These are phyloP conservation scores for Pecten maximus DNA, from an alignment of 2,888 invertebrate species.

Conservation along the genomic window DNA sequence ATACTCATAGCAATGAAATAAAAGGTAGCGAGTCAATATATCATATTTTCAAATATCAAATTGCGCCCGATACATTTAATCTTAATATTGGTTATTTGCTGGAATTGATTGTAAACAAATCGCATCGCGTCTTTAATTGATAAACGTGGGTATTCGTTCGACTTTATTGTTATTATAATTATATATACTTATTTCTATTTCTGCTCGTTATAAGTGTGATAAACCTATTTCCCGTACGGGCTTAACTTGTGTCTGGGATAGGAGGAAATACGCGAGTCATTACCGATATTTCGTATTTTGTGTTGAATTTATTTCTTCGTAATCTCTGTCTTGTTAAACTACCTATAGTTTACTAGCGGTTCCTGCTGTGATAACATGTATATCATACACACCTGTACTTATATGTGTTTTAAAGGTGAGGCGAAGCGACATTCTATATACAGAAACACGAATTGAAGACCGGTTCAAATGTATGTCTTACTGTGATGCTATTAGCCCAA, in stretches of 20 bases:
- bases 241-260: not conserved
- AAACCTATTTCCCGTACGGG: not conserved
- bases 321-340: not conserved
- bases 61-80: too few species aligned
- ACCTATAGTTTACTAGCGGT: not conserved
- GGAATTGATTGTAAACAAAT: too few species aligned
- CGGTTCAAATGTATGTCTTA: not conserved
- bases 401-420: not conserved
- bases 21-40: too few species aligned
- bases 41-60: too few species aligned
- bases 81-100: too few species aligned
- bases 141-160: too few species aligned
- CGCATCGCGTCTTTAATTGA: too few species aligned
- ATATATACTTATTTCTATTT: too few species aligned
- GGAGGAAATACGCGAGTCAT: not conserved
- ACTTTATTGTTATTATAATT: too few species aligned
- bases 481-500: not conserved
- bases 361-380: not conserved
- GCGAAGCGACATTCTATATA: not conserved
- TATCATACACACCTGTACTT: not conserved
- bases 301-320: not conserved
- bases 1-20: too few species aligned
- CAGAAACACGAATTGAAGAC: not conserved
- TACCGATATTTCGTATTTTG: not conserved
- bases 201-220: too few species aligned